A percentile compares a stretch with the other conserved stretches of the same genome.
Evolutionary conservation across 2,888 invertebrate genomes (phyloP).

Genomic region (Diarsia rubi): DNA sequence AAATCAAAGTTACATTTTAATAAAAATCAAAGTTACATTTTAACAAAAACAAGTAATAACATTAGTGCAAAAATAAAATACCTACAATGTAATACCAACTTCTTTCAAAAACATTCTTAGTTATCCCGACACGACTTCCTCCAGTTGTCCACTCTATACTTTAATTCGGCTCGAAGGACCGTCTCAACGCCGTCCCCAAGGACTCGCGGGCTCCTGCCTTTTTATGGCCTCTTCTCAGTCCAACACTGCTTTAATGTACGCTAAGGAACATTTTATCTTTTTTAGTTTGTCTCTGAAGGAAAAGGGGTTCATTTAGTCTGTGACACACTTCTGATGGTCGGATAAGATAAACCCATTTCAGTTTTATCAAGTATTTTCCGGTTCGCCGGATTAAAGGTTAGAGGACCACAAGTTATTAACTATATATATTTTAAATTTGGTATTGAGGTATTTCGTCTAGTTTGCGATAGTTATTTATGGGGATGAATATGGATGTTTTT

Average conservation of each 20-base stretch:
- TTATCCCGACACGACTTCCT: conserved; percentile 23
- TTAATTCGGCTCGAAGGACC: conserved; percentile 82
- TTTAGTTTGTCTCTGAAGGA: conserved; percentile 86
- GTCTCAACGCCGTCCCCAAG: conserved; percentile 76
- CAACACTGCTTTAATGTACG: conserved; percentile 87
- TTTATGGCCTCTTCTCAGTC: conserved; percentile 85
- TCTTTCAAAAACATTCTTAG: not conserved
- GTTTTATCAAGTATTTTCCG: conserved; percentile 83
- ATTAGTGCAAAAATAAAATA: not conserved
- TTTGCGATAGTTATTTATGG: not conserved
- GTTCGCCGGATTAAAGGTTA: conserved; percentile 72
- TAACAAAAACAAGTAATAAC: not conserved
- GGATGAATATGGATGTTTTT: not conserved
- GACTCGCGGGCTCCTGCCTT: conserved; percentile 79
- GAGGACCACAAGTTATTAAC: conserved; percentile 56
- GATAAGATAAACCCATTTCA: conserved; percentile 83
- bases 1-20: too few relatives aligned
- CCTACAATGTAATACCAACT: not conserved
- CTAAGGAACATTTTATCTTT: conserved; percentile 89
- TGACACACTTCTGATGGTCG: conserved; percentile 85
- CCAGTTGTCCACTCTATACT: conserved; percentile 78
- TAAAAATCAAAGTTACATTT: too few relatives aligned
- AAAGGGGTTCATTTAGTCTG: conserved; percentile 88
- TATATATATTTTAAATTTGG: conserved; percentile 38
- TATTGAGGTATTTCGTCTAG: conserved; percentile 14